These are phyloP conservation scores for Drosophila gunungcola DNA, from an alignment of 1,140 invertebrate species.

Conservation along the genomic window DNA sequence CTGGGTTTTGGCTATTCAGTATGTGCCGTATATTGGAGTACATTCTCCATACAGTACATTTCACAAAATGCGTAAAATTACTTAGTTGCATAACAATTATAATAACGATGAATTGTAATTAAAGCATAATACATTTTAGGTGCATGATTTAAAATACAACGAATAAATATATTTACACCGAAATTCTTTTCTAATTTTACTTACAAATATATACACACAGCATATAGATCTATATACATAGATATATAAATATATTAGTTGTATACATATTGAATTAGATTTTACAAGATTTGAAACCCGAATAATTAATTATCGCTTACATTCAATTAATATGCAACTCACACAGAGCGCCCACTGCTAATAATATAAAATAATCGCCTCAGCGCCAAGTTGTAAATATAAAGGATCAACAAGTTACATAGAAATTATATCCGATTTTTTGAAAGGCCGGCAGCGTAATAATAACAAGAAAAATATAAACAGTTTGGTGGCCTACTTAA, in stretches of 20 bases:
- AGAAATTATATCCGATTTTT: conserved; percentile 62
- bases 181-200: conserved; percentile 72
- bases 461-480: conserved; percentile 46
- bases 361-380: conserved; percentile 34
- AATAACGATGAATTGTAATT: conserved; percentile 65
- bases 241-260: conserved; percentile 61
- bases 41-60: conserved; percentile 38
- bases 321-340: conserved; percentile 76
- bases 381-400: conserved; percentile 67
- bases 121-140: conserved; percentile 61
- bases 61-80: conserved; percentile 41
- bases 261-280: conserved; percentile 77
- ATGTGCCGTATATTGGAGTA: conserved; percentile 54
- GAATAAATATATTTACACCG: conserved; percentile 82
- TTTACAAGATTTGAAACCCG: conserved; percentile 61
- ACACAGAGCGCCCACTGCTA: conserved; percentile 62
- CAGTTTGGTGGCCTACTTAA: conserved; percentile 61
- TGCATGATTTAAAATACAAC: conserved; percentile 81
- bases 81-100: conserved; percentile 68
- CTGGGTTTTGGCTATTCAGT: conserved; percentile 54
- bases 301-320: conserved; percentile 75
- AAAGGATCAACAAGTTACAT: conserved; percentile 66
- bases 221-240: conserved; percentile 53
- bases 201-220: conserved; percentile 76
- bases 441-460: conserved; percentile 52